Evolutionary conservation across 2,888 invertebrate species (phyloP).

Genomic region (Leptopilina syphax): DNA sequence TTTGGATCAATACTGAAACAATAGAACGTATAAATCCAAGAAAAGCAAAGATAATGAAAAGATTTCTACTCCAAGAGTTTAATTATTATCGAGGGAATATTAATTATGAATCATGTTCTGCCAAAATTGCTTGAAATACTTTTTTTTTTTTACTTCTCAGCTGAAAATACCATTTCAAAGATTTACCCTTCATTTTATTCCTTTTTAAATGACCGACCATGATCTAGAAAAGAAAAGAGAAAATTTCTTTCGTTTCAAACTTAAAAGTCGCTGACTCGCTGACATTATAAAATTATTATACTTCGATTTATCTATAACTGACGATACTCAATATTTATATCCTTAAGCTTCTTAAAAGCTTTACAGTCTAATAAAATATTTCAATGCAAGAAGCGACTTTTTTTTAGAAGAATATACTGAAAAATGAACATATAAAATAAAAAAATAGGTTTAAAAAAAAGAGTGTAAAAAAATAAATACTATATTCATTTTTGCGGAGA

Average conservation of each 20-base stretch:
- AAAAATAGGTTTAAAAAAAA: background rate
- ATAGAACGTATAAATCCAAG: slow-evolving; percentile 24
- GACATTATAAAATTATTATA: slow-evolving; percentile 10
- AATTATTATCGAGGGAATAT: slow-evolving; percentile 30
- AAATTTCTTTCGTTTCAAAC: background rate
- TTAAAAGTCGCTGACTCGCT: background rate
- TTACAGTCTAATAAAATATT: background rate
- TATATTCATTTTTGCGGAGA: no score
- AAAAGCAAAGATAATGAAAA: slow-evolving; percentile 29
- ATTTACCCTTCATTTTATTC: background rate
- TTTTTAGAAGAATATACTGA: background rate
- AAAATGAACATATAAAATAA: no score
- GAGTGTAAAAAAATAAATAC: no score
- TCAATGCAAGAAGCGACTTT: background rate
- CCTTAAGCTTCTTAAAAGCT: background rate
- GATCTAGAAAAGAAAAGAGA: background rate
- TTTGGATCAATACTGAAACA: slow-evolving; percentile 34
- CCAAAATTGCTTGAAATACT: slow-evolving; percentile 3
- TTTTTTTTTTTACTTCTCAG: slow-evolving; percentile 18
- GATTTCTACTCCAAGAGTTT: slow-evolving; percentile 13
- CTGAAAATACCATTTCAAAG: slow-evolving; percentile 1
- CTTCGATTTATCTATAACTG: background rate
- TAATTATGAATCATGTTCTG: slow-evolving; percentile 21
- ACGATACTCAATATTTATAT: background rate
- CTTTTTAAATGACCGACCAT: background rate